phyloP scores from a whole-genome alignment of 1,140 invertebrate species.

The Lepidostoma basale region DNA sequence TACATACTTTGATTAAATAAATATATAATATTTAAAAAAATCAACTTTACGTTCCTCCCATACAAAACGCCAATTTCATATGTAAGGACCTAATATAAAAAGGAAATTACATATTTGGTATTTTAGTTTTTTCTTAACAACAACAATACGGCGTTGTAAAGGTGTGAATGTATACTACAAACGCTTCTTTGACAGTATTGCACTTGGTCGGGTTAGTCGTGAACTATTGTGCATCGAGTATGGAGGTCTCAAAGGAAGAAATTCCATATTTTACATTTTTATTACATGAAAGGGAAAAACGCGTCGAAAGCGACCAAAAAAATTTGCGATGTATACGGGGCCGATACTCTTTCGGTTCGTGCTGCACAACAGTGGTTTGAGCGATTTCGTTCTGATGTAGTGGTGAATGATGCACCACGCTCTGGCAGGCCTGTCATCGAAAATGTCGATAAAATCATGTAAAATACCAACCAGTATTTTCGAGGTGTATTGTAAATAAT shows the following conservation, averaged over 20 bases:
- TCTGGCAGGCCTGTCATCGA: not conserved
- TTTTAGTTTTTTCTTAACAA: too few species aligned
- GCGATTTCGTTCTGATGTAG: too few species aligned
- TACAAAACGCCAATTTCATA: too few species aligned
- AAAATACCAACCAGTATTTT: not conserved
- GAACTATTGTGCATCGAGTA: not conserved
- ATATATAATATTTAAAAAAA: too few species aligned
- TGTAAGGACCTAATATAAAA: too few species aligned
- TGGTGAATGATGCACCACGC: conserved; percentile 12
- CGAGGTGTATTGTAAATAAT: not conserved
- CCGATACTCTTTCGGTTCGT: not conserved
- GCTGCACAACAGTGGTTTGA: conserved; percentile 4
- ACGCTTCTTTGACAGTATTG: not conserved
- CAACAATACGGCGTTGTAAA: not conserved
- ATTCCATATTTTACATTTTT: too few species aligned
- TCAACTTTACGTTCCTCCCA: too few species aligned
- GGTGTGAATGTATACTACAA: not conserved
- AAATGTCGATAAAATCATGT: not conserved
- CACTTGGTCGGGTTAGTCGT: not conserved
- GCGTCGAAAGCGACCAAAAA: not conserved
- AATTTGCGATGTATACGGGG: not conserved
- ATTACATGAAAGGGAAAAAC: too few species aligned
- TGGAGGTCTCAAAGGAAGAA: not conserved
- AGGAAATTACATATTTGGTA: too few species aligned
- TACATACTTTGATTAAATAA: too few species aligned